Evolutionary conservation across 2,888 invertebrate species (phyloP).

Genomic region (Digitonthophagus gazella): DNA sequence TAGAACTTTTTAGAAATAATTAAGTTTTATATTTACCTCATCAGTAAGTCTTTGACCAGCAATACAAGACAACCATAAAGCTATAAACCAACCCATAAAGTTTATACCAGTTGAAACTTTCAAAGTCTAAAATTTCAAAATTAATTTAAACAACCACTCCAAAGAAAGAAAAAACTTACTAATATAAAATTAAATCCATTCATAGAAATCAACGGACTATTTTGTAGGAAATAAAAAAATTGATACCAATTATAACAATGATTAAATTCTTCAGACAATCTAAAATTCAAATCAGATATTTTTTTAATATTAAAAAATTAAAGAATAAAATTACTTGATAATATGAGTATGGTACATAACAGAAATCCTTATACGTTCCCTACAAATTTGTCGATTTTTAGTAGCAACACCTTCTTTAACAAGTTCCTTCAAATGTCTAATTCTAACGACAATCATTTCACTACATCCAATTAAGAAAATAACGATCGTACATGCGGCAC

Average conservation of each 20-base stretch:
- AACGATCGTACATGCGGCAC: not conserved
- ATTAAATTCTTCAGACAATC: conserved; percentile 2
- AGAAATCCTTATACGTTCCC: not conserved
- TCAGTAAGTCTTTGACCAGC: conserved; percentile 7
- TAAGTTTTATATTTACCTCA: not conserved
- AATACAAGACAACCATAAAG: not conserved
- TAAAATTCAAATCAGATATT: not conserved
- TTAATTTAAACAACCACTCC: too few species aligned
- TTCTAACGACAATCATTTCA: conserved; percentile 7
- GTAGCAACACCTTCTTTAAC: not conserved
- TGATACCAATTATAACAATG: not conserved
- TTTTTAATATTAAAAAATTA: not conserved
- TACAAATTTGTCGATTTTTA: not conserved
- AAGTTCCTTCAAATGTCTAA: not conserved
- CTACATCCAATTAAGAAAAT: conserved; percentile 8
- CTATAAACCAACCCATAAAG: not conserved
- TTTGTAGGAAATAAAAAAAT: conserved; percentile 8
- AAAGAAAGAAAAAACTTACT: too few species aligned
- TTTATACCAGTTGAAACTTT: not conserved
- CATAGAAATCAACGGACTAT: conserved; percentile 1
- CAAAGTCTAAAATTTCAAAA: not conserved
- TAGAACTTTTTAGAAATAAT: too few species aligned
- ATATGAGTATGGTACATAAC: conserved; percentile 1
- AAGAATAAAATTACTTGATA: not conserved
- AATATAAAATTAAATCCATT: conserved; percentile 8